Percentiles rank a stretch among this genome's conserved stretches.
Conservation (phyloP, 2,797 vertebrate species). For the Cercopithecus neglectus region DNA sequence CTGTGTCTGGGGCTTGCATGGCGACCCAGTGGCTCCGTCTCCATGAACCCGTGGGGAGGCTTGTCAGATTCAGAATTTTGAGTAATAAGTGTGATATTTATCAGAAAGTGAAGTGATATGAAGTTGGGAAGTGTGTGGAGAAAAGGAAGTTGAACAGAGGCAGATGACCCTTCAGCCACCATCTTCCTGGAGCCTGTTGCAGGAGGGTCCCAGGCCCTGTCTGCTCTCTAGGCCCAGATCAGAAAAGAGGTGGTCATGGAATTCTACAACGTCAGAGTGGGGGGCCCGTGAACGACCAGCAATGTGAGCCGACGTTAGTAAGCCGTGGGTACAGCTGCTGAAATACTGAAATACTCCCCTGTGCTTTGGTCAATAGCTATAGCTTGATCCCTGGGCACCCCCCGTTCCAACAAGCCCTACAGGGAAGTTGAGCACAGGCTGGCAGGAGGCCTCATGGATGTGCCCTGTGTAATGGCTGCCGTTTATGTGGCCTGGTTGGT, state of each 20-base stretch:
- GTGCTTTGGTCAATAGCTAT: background rate
- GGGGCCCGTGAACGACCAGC: fast-evolving
- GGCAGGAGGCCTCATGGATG: fast-evolving
- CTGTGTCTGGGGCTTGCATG: background rate
- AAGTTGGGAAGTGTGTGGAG: background rate
- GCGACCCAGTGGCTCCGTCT: background rate
- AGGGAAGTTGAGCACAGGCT: fast-evolving
- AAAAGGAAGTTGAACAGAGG: background rate
- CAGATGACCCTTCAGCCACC: background rate
- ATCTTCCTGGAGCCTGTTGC: background rate
- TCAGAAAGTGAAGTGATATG: background rate
- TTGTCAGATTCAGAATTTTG: background rate
- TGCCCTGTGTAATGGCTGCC: fast-evolving
- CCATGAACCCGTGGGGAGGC: fast-evolving
- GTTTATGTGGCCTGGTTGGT: too few relatives aligned
- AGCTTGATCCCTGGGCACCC: background rate
- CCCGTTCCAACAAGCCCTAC: background rate
- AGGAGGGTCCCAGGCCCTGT: background rate
- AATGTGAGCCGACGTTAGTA: background rate
- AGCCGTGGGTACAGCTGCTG: too few relatives aligned
- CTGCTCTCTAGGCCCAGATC: background rate
- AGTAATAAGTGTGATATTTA: background rate
- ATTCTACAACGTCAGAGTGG: too few relatives aligned
- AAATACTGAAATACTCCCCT: background rate
- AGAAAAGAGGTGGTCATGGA: background rate